Base-by-base conservation (phyloP, 2,797 vertebrate genomes). In the Ctenopoma multispine region DNA sequence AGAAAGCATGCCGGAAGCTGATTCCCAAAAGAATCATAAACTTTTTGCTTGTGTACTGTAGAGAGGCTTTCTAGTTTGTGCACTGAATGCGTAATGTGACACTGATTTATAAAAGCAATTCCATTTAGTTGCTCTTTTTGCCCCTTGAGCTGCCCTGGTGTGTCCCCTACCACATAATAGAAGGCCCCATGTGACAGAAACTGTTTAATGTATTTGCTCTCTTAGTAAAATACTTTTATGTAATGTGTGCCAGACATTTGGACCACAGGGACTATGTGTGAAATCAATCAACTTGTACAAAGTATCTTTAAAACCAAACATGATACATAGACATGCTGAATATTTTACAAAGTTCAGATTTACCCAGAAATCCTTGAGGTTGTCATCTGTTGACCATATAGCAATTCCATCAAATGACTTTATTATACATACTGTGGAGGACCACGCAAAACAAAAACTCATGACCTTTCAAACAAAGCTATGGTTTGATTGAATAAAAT, bases 41-140 rank as follows among this genome's bases (percentile, higher is more conserved):
- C 72, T 72, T 89, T 62, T 53, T 60, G 43, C 62, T 72, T 79
- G 81, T 83, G 17, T 82, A 79, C 78, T 67, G 61, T 85, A 77
- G 69, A 79, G 70, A 56, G 64, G 70, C 72, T 87, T 81, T 80
- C 79, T 72, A 67, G 69, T 72, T 67, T 84, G 79, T 83, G 79
- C 70, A n/a, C 72, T 71, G 84, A 90, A 89, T 91, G 69, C 69
- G 85, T 90, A 93, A 93, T 89, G 85, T 92, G 89, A 89, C 90
- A 90, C 86, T 92, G 90, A 92, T 93, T 92, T 92, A 93, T 93
- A 91, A 89, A 93, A 89, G 89, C 82, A 88, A 89, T 91, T 92
- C 86, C 86, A 89, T 92, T 92, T 87, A 91, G 83, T 82, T 86
- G 77, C 81, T 84, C 86, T 82, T 90, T 89, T 91, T 89, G 85